phyloP scores from a whole-genome alignment of 53 echinoderm and acorn worm species.

The Crossaster papposus region DNA sequence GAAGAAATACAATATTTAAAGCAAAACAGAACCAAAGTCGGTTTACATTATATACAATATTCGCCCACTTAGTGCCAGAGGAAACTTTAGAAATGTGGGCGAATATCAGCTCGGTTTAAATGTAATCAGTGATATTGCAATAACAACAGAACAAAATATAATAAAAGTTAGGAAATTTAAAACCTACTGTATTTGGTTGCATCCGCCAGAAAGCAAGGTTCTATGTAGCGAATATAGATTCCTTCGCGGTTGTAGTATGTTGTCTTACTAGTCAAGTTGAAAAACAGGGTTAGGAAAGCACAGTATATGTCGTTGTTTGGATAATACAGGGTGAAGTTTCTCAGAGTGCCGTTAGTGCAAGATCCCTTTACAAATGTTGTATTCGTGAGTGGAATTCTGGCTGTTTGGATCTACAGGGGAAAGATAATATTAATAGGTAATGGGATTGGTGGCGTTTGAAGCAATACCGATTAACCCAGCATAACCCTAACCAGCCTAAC shows the following conservation, averaged over 20 bases:
- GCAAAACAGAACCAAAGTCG: too few species aligned
- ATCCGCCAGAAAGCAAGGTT: background rate
- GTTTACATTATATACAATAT: too few species aligned
- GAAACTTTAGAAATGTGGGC: too few species aligned
- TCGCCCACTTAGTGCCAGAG: too few species aligned
- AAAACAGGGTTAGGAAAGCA: background rate
- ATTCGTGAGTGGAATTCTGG: background rate
- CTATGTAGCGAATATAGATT: background rate
- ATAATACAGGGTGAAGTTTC: constrained; percentile 14
- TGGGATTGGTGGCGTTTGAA: background rate
- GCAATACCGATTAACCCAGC: background rate
- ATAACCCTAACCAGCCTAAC: too few species aligned
- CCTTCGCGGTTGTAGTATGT: background rate
- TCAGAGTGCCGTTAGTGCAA: background rate
- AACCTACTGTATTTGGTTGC: background rate
- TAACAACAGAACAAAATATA: background rate
- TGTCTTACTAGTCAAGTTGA: background rate
- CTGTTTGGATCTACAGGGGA: background rate
- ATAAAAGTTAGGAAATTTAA: background rate
- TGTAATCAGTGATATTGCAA: too few species aligned
- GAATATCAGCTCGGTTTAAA: too few species aligned
- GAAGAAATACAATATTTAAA: too few species aligned
- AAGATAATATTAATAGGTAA: background rate
- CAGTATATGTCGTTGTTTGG: background rate
- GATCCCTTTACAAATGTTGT: background rate